Evolutionary conservation across 2,113 vertebrate species (phyloP).

Genomic region (Chascanopsetta lugubris): DNA sequence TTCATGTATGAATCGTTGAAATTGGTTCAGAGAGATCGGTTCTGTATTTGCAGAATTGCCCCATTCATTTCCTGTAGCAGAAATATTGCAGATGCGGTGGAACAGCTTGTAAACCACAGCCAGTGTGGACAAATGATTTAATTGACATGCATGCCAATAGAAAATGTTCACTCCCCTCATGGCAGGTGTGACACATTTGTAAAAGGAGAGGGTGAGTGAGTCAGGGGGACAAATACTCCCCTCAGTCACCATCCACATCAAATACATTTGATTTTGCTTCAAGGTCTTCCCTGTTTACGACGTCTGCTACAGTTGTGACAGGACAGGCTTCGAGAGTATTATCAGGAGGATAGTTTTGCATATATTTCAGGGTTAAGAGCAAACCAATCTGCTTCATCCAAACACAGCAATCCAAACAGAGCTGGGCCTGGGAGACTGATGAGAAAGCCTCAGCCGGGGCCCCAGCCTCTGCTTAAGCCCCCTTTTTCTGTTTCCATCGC

Average conservation of each 20-base stretch:
- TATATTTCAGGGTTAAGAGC: constrained; percentile 86
- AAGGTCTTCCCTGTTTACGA: constrained; percentile 66
- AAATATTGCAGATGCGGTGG: no score
- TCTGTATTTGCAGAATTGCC: no score
- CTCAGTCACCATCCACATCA: constrained; percentile 61
- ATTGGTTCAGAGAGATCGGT: no score
- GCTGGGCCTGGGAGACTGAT: constrained; percentile 77
- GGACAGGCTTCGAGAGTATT: constrained; percentile 73
- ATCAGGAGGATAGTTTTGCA: constrained; percentile 83
- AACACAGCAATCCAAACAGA: constrained; percentile 84
- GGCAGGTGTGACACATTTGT: no score
- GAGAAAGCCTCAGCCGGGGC: constrained; percentile 74
- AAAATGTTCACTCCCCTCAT: no score
- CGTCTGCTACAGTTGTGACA: constrained; percentile 78
- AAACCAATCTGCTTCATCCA: constrained; percentile 86
- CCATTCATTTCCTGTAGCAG: no score
- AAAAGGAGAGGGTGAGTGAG: neutral
- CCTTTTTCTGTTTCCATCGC: constrained; percentile 47
- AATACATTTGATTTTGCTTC: constrained; percentile 76
- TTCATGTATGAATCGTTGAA: no score
- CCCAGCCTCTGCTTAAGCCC: constrained; percentile 31
- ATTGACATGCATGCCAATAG: no score
- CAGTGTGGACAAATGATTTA: no score
- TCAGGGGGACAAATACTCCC: neutral
- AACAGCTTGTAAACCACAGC: no score